These are phyloP conservation scores for Tapirus terrestris DNA, from an alignment of 2,113 vertebrate genomes.

Conservation along the genomic window DNA sequence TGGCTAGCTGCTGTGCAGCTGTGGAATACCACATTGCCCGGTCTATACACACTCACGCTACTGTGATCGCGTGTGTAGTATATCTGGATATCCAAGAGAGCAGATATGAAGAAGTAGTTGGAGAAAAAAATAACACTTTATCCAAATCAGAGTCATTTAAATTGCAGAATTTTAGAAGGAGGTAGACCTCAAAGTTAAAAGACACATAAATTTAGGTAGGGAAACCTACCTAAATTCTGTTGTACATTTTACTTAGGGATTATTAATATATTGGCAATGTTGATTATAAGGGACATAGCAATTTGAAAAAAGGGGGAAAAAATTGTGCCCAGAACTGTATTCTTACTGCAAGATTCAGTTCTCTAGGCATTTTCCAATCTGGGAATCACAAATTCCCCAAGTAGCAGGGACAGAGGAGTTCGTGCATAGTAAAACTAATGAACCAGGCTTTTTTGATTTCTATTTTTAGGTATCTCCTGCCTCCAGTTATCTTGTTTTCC, in stretches of 20 bases:
- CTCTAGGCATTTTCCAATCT: conserved; percentile 7
- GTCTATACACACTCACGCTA: neutral
- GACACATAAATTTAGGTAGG: neutral
- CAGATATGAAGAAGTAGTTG: neutral
- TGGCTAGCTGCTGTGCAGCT: neutral
- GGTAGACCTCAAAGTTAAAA: neutral
- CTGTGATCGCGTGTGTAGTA: neutral
- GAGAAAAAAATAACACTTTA: conserved; percentile 7
- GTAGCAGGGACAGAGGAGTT: neutral
- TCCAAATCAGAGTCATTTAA: neutral
- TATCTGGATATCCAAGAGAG: neutral
- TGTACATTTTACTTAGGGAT: neutral
- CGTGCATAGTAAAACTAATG: conserved; percentile 22
- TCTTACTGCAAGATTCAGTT: neutral
- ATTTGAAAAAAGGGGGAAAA: neutral
- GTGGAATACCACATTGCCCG: neutral
- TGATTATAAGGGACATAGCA: neutral
- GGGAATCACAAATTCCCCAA: neutral
- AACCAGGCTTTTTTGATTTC: neutral
- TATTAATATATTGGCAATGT: neutral
- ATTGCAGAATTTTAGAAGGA: neutral
- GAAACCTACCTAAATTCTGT: conserved; percentile 13
- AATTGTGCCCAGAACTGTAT: neutral
- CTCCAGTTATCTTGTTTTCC: neutral
- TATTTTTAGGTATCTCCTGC: neutral